Evolutionary conservation across 2,888 invertebrate species (phyloP), one percentile per base, ranked within the genome.

Genomic region (Caenorhabditis auriculariae): DNA sequence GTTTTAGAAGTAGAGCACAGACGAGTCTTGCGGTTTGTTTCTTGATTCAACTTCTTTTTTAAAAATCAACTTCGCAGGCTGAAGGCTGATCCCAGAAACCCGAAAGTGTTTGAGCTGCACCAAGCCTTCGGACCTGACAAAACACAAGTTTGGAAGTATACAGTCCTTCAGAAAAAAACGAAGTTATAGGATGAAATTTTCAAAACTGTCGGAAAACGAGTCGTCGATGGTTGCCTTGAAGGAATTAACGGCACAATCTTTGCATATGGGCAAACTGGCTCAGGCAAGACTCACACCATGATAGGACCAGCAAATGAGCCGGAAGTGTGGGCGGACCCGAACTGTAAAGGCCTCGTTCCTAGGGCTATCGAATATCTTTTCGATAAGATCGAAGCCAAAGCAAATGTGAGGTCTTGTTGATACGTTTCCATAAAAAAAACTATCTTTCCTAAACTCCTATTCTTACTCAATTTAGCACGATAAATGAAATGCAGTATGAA

Each of bases 181-280:
- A n/a, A n/a, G n/a, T n/a, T n/a, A n/a, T n/a, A 57, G 39, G 46
- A 63, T 26, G 63, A 60, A 12, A 78, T 84, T 0, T 84, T 83
- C 69, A 55, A 68, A 3, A 49, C 64, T 4, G 79, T 82, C 3
- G 83, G 82, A 1, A 81, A 79, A 58, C 74, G 75, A 23, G 75
- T 83, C n/a, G 81, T 84, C 39, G 82, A 83, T 21, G 82, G 82
- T 47, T 82, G 82, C 66, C 60, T 83, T 0, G 72, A 74, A 24
- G 84, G 84, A 2, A 82, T 82, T 67, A 84, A 84, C 74, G 83
- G 83, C 2, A 84, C 84, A 4, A 82, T 84, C 48, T 84, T 84
- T 77, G 84, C 84, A 2, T 84, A 84, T 72, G 84, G 84, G 0
- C 83, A 84, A 72, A 84, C 84, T 15, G 83, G 68, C 2, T 82